Conservation (phyloP, 2,113 vertebrate genomes). For the Cynocephalus volans region DNA sequence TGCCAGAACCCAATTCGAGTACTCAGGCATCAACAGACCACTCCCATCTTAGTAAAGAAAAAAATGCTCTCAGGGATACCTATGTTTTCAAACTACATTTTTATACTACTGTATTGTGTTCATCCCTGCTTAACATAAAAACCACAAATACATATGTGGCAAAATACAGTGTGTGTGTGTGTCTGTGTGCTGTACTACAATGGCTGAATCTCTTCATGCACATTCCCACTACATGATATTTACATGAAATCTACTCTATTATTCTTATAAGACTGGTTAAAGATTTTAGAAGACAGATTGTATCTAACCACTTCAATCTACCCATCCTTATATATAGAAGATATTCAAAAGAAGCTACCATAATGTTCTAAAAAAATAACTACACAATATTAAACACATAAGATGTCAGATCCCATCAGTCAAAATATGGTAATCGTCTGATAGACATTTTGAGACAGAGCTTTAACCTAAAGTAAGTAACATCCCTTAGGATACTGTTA, state of each 20-base stretch:
- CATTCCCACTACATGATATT: background rate
- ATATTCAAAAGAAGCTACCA: background rate
- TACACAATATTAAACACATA: background rate
- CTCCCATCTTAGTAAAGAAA: background rate
- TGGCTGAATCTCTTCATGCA: background rate
- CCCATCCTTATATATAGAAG: background rate
- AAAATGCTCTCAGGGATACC: background rate
- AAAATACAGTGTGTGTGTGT: background rate
- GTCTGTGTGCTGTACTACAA: background rate
- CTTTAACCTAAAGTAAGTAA: background rate
- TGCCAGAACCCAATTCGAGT: background rate
- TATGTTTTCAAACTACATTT: background rate
- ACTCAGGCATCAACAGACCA: background rate
- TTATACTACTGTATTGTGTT: constrained; percentile 13
- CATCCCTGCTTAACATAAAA: background rate
- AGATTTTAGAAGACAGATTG: background rate
- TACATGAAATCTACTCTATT: background rate
- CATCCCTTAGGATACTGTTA: background rate
- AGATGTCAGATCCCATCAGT: background rate
- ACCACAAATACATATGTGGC: background rate
- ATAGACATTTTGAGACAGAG: background rate
- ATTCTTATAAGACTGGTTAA: background rate
- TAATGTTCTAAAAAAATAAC: background rate
- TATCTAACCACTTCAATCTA: background rate
- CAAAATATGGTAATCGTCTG: background rate